A percentile compares a stretch with the other conserved stretches of the same genome.
Conservation (phyloP, 2,113 vertebrate genomes). For the Ardeotis arabs region DNA sequence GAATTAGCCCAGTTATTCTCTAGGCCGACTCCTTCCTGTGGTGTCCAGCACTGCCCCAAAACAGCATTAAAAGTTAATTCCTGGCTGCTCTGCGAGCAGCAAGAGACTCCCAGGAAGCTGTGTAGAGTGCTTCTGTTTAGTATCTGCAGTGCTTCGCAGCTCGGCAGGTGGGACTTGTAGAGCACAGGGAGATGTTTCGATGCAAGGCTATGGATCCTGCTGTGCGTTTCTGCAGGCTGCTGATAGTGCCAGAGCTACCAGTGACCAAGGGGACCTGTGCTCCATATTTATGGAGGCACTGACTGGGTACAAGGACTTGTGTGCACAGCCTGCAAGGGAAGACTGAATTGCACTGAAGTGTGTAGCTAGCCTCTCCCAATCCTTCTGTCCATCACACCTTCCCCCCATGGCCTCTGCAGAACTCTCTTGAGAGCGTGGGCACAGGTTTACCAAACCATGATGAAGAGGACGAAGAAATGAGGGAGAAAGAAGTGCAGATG, state of each 20-base stretch:
- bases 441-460: conserved; percentile 70
- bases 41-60: background rate
- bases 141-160: background rate
- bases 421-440: conserved; percentile 77
- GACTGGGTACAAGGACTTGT: background rate
- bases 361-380: background rate
- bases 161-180: fast-evolving
- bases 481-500: conserved; percentile 85
- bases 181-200: background rate
- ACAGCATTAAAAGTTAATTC: background rate
- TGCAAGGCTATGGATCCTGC: background rate
- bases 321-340: background rate
- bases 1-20: background rate
- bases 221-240: background rate
- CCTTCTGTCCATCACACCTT: background rate
- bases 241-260: fast-evolving
- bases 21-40: background rate
- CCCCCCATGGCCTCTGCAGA: conserved; percentile 70
- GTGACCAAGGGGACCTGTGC: background rate
- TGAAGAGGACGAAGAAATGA: conserved; percentile 77
- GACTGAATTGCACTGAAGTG: background rate
- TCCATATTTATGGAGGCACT: background rate
- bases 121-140: background rate
- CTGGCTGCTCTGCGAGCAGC: background rate
- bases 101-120: background rate